Evolutionary conservation across 1,140 invertebrate species (phyloP).

Genomic region (Hormaphis cornu): DNA sequence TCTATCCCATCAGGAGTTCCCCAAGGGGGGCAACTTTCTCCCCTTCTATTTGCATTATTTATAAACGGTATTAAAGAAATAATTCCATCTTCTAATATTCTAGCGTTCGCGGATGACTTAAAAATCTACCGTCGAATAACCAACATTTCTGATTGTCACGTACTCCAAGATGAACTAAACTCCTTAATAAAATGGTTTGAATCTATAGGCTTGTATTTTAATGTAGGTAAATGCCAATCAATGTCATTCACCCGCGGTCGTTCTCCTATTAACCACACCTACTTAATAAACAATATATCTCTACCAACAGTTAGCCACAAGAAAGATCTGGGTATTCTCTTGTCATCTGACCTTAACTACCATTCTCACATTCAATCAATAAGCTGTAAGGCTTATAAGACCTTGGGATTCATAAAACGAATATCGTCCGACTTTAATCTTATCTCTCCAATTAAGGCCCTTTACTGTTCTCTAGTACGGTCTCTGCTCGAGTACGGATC

Average conservation of each 20-base stretch:
- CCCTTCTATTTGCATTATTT: slow-evolving; percentile 38
- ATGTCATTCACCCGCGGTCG: not conserved
- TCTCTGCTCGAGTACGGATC: too few relatives aligned
- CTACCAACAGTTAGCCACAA: not conserved
- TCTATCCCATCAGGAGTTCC: slow-evolving; percentile 36
- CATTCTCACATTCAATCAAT: not conserved
- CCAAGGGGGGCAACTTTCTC: slow-evolving; percentile 39
- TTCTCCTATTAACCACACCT: slow-evolving; percentile 2
- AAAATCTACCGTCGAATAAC: not conserved
- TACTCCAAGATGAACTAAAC: slow-evolving; percentile 30
- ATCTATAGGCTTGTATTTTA: not conserved
- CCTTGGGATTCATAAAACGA: too few relatives aligned
- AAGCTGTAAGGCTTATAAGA: too few relatives aligned
- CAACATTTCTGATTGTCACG: not conserved
- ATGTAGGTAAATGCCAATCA: too few relatives aligned
- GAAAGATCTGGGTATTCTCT: not conserved
- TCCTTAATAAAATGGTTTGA: not conserved
- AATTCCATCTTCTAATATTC: slow-evolving; percentile 35
- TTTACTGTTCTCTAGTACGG: too few relatives aligned
- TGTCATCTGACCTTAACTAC: not conserved
- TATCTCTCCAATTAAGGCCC: too few relatives aligned
- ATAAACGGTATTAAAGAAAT: slow-evolving; percentile 38
- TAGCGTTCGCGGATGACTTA: slow-evolving; percentile 37
- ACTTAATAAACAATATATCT: not conserved
- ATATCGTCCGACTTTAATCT: too few relatives aligned